phyloP scores from a whole-genome alignment of 1,140 invertebrate genomes.

The Drosophila bipectinata region DNA sequence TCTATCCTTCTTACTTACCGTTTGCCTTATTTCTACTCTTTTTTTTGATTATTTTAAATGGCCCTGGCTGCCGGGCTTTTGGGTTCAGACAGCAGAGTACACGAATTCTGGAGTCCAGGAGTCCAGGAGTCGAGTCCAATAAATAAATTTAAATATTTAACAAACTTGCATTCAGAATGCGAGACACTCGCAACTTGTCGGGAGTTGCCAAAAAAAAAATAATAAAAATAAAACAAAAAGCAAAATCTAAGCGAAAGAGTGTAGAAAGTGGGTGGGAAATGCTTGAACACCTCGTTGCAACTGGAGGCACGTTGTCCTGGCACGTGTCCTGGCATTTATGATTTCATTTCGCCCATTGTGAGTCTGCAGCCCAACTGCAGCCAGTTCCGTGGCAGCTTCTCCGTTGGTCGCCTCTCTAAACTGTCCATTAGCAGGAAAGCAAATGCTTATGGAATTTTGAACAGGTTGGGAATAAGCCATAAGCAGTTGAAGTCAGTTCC shows the following conservation, averaged over 20 bases:
- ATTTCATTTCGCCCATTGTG: constrained; percentile 60
- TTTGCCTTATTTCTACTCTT: constrained; percentile 16
- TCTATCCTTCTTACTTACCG: constrained; percentile 13
- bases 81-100: background rate
- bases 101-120: constrained; percentile 15
- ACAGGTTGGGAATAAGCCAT: constrained; percentile 7
- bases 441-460: constrained; percentile 60
- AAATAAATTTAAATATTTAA: constrained; percentile 83
- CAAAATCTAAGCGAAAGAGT: background rate
- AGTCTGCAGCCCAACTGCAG: constrained; percentile 13
- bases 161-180: constrained; percentile 54
- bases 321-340: constrained; percentile 75
- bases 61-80: constrained; percentile 8
- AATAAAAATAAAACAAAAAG: background rate
- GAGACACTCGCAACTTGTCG: constrained; percentile 34
- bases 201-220: constrained; percentile 26
- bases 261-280: constrained; percentile 20
- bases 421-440: constrained; percentile 66
- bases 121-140: constrained; percentile 48
- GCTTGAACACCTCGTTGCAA: constrained; percentile 69
- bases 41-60: constrained; percentile 76
- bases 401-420: constrained; percentile 51
- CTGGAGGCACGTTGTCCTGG: constrained; percentile 44
- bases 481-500: constrained; percentile 1
- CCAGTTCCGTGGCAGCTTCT: constrained; percentile 24